Conservation (phyloP, 2,797 vertebrate species). For the Bradypodion ventrale region DNA sequence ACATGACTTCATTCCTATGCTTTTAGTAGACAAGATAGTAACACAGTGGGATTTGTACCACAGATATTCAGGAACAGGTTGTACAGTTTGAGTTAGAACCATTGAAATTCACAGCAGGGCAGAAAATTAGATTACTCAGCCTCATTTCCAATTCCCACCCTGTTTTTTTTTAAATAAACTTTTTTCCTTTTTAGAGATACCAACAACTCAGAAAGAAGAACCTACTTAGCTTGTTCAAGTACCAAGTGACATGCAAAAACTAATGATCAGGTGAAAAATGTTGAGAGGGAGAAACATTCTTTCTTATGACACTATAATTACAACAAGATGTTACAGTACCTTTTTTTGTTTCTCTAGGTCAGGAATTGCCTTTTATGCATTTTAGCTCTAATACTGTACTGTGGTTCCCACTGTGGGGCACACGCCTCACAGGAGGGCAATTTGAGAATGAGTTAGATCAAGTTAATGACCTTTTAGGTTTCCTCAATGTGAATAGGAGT, state of each 20-base stretch:
- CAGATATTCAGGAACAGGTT: background rate
- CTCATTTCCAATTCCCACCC: too few relatives aligned
- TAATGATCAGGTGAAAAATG: background rate
- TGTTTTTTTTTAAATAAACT: background rate
- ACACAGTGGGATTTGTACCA: background rate
- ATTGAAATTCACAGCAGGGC: background rate
- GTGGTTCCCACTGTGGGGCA: too few relatives aligned
- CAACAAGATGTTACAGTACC: background rate
- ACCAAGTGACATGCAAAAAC: background rate
- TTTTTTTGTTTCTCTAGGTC: too few relatives aligned
- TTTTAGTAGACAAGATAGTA: background rate
- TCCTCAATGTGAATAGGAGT: too few relatives aligned
- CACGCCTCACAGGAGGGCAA: too few relatives aligned
- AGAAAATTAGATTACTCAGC: background rate
- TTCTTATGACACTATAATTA: background rate
- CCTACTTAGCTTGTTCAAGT: background rate
- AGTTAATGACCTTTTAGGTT: too few relatives aligned
- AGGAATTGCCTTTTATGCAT: too few relatives aligned
- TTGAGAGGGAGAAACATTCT: background rate
- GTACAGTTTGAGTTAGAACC: background rate
- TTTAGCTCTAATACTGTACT: too few relatives aligned
- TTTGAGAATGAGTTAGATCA: too few relatives aligned
- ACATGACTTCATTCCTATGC: background rate
- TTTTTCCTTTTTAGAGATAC: background rate
- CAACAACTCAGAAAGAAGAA: background rate